Base-by-base conservation (phyloP, 2,888 invertebrate species). In the Chloromyia formosa region DNA sequence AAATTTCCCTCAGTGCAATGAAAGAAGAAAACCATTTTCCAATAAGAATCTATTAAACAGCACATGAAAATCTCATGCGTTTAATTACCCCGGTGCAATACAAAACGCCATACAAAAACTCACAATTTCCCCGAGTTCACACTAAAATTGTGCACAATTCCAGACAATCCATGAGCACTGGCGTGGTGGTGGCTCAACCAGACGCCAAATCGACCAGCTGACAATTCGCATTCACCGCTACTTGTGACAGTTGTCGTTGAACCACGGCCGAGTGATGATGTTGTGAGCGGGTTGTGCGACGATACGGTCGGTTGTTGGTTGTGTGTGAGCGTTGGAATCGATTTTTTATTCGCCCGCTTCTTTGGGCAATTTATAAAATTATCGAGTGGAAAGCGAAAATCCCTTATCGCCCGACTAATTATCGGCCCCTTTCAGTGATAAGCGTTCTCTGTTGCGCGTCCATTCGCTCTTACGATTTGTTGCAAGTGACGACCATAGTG, bases 131-230 rank as follows among this genome's bases (percentile, higher is more conserved):
- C n/a, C n/a, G n/a, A n/a, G n/a, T n/a, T n/a, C n/a, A n/a, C n/a
- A n/a, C n/a, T n/a, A n/a, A n/a, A n/a, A n/a, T n/a, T n/a, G n/a
- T n/a, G n/a, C n/a, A n/a, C n/a, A 4, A 35, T 64, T 42, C 42
- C 42, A n/a, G 5, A 64, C 64, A 64, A 58, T 18, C 64, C 9
- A 22, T 27, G 14, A 69, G 66, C 66, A 66, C 66, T 66, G 66
- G 22, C 45, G 49, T 1, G 3, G 27, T 35, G 27, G 27, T 35
- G 27, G 7, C 7, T 35, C 45, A 49, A 42, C 20, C 12, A 53
- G 35, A 66, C 18, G 22, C 22, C 69, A 69, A 16, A 10, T 2
- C 49, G 16, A 42, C 9, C 54, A 69, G 69, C 69, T 54, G 69
- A 69, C 69, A 54, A 27, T 53, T 56, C 54, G 54, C 66, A 18